Evolutionary conservation across 2,888 invertebrate species (phyloP), one percentile per base, ranked within the genome.

Genomic region (Lomographa bimaculata): DNA sequence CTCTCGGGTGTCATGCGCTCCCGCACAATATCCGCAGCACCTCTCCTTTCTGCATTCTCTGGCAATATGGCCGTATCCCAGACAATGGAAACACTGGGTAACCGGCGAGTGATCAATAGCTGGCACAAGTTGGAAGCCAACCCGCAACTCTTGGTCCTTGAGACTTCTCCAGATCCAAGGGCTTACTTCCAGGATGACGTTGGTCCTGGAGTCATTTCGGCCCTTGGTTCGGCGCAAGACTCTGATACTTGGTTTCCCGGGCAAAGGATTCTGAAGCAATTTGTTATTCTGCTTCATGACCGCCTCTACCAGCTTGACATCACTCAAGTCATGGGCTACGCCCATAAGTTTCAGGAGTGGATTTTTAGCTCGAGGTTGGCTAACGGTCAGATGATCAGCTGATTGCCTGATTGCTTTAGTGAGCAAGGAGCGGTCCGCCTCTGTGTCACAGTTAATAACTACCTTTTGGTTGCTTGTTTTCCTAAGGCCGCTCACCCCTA

Each of bases 61-160:
- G 7, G 33, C 57, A 0, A 57, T 58, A 39, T 64, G 62, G 0
- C 62, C 60, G 9, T 38, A 63, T 0, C 54, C 58, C 0, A 61
- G 45, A 28, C 61, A 62, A 6, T 44, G 50, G 0, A 47, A 21
- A 33, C 59, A 41, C 7, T 46, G 33, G 0, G 37, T 11, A 18
- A 20, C 2, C n/a, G 40, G 40, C 0, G 36, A 36, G 5, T 46
- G 39, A 19, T 43, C 47, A 6, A 16, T 12, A 2, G 36, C 25
- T 1, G 23, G 8, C 5, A 25, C 17, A 6, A 33, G 14, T n/a
- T 10, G 10, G 6, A 23, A 2, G 6, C 10, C 23, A 1, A 9
- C 5, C 6, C 10, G n/a, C 1, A 45, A n/a, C 27, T 30, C 0
- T 32, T 26, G 1, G 34, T 27, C 3, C 39, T 30, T 0, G 43